A percentile compares a stretch with the other conserved stretches of the same genome.
These are phyloP conservation scores for Thomomys bottae DNA, from an alignment of 2,113 vertebrate species.

Conservation along the genomic window DNA sequence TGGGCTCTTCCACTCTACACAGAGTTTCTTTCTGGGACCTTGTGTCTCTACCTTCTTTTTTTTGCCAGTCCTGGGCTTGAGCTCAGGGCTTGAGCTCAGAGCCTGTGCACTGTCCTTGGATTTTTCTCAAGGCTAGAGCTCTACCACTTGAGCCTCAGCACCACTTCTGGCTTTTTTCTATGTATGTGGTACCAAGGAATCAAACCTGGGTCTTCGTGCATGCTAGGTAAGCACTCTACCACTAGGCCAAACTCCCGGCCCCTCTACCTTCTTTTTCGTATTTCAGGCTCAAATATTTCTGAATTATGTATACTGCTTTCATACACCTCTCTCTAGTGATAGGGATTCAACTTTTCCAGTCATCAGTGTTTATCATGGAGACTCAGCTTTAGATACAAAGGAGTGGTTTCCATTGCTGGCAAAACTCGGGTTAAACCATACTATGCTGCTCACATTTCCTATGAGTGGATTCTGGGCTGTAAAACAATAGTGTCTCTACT, in stretches of 20 bases:
- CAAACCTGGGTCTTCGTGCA: too few species aligned
- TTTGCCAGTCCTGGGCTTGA: too few species aligned
- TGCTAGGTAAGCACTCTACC: too few species aligned
- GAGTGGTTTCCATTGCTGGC: background rate
- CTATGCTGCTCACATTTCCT: accelerated
- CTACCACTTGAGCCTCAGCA: too few species aligned
- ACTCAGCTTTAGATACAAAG: background rate
- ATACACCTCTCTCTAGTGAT: background rate
- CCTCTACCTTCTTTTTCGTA: background rate
- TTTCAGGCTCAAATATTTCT: background rate
- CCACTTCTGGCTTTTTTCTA: too few species aligned
- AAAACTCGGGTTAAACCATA: background rate
- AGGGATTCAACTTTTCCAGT: background rate
- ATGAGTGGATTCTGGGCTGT: accelerated
- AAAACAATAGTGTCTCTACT: background rate
- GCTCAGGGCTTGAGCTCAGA: too few species aligned
- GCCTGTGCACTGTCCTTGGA: too few species aligned
- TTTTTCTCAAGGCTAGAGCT: too few species aligned
- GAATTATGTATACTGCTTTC: too few species aligned
- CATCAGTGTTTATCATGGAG: background rate
- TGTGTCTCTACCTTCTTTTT: background rate
- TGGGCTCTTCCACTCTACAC: background rate
- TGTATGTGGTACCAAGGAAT: too few species aligned
- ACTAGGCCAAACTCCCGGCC: too few species aligned
- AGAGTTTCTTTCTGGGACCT: background rate